Base-by-base conservation (phyloP, 2,113 vertebrate genomes). In the Ariopsis seemanni region DNA sequence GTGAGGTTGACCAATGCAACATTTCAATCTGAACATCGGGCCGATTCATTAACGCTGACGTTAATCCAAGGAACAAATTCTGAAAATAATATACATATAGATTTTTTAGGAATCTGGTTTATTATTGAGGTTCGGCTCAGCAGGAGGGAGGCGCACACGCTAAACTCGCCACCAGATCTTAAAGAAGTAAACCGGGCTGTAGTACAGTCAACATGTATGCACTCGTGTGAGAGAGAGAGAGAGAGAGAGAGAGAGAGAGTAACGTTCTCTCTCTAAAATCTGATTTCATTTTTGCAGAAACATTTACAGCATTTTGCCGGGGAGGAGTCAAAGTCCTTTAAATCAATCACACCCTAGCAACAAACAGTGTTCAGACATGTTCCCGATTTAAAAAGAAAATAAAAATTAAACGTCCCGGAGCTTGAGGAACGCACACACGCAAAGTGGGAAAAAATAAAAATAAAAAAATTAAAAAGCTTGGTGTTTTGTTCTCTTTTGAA, bases 401-500 rank as follows among this genome's bases (percentile, higher is more conserved):
- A 69, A 82, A 34, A 34, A 18, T 42, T 4, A 50, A 87, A 65
- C 6, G 4, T 82, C 80, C 69, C 71, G 86, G 89, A 62, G 84
- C 79, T 50, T 83, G 67, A 84, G 86, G 83, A 89, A 88, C 87
- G 86, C 71, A 78, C 88, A 89, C 90, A 91, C 86, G 83, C 89
- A 34, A 72, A 93, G 91, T 85, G 63, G 85, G 88, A 8, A 74
- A 52, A 20, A 10, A n/a, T n/a, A 53, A 78, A 20, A 10, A n/a
- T n/a, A 53, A 78, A 8, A 74, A 52, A 20, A 10, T 15, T n/a
- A 53, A 78, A 91, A n/a, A 93, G 86, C 86, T 89, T 88, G 84
- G 65, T 87, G 89, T 81, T 95, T 95, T 96, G 93, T 94, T 95
- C 94, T 94, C 85, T 87, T 85, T 91, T 90, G 81, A 65, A 91